Percentiles rank a stretch among this genome's conserved stretches.
Evolutionary conservation across 2,113 vertebrate species (phyloP).

Genomic region (Onychorhynchus coronatus): DNA sequence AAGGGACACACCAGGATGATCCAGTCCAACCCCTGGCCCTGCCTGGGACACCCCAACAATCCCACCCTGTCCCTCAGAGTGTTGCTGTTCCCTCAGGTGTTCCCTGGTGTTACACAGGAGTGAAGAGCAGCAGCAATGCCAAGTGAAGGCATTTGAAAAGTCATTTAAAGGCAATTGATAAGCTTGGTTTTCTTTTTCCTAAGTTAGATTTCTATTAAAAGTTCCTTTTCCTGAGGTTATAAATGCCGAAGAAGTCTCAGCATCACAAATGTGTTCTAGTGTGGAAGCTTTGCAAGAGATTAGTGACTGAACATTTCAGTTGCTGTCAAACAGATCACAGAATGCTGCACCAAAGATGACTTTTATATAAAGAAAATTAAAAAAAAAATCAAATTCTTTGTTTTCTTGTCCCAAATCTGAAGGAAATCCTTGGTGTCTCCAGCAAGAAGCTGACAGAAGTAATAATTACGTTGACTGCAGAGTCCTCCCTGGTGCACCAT

Average conservation of each 20-base stretch:
- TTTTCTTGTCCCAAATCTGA: neutral
- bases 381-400: neutral
- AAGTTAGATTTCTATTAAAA: neutral
- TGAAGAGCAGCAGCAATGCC: neutral
- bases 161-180: neutral
- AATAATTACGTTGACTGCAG: neutral
- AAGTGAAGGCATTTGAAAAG: neutral
- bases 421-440: neutral
- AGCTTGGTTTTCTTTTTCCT: neutral
- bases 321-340: neutral
- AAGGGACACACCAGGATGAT: neutral
- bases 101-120: neutral
- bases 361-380: neutral
- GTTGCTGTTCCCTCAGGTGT: neutral
- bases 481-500: neutral
- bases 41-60: neutral
- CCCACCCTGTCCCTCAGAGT: neutral
- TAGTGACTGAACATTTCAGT: neutral
- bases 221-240: neutral
- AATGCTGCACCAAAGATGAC: neutral
- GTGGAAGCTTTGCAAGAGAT: neutral
- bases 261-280: neutral
- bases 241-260: neutral
- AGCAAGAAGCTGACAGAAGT: neutral
- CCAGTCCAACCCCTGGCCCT: neutral